Base-by-base conservation (phyloP, 2,888 invertebrate species). In the Noctua pronuba region DNA sequence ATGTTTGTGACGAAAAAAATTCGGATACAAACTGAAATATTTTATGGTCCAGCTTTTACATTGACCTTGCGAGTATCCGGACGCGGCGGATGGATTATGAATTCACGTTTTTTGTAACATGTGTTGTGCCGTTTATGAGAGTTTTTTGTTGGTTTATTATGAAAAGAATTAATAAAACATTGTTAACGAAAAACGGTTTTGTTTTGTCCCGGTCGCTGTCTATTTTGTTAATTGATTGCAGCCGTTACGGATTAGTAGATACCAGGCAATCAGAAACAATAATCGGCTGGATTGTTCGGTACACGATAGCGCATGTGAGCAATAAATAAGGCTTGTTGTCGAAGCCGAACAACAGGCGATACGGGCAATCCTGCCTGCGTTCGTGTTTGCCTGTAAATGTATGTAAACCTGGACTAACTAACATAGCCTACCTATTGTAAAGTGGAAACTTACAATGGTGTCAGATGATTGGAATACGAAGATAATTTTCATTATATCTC, bases 191-290 rank as follows among this genome's bases (percentile, higher is more conserved):
- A 65, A 55, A 24, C 1, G 41, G 18, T 49, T 64, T 16, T 18
- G 21, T 64, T 62, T 67, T 18, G 24, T 16, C 49, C 55, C 41
- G 11, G 16, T 8, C 11, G 18, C 18, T 76, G 67, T 55, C 31
- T 35, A 24, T 76, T 58, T 77, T 77, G 68, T 46, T 69, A 82
- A 84, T 66, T 65, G 24, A 74, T 85, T 68, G 31, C 64, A 52
- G 28, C 18, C n/a, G 65, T n/a, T 58, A 55, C 55, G 65, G 69
- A 71, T 79, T 52, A 71, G 60, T 24, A 79, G 60, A 49, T 86
- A 86, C 79, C 70, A 84, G 86, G 84, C 75, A 72, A 83, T 79
- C 84, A 84, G 84, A 86, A 79, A 74, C 84, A 82, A 75, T 86
- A 75, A 84, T 68, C 62, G 79, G 68, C 18, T 67, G 73, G 55